These are phyloP conservation scores for Palaemon carinicauda DNA, from an alignment of 1,140 invertebrate genomes.

Conservation along the genomic window DNA sequence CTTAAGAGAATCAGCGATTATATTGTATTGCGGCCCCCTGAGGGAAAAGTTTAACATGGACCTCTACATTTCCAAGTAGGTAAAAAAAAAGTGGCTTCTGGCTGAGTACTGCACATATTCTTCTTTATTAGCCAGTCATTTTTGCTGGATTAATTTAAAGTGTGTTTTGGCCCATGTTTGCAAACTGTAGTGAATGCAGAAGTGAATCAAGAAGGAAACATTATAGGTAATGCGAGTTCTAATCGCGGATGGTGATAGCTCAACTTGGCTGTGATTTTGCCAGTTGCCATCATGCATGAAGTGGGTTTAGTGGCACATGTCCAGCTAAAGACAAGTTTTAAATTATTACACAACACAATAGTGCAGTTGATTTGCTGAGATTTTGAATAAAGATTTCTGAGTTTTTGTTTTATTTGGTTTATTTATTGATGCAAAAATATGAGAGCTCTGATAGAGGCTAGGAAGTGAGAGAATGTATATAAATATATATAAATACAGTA, in stretches of 20 bases:
- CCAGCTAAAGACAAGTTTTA: neutral
- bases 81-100: no score
- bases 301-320: neutral
- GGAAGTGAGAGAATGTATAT: neutral
- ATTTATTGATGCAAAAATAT: neutral
- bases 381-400: neutral
- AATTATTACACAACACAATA: neutral
- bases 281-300: constrained; percentile 11
- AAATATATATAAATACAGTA: no score
- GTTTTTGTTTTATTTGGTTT: neutral
- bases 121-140: no score
- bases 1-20: no score
- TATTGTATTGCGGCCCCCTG: no score
- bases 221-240: neutral
- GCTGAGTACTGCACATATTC: no score
- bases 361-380: neutral
- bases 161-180: neutral
- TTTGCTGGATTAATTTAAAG: no score
- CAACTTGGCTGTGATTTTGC: constrained; percentile 39
- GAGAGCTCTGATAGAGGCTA: neutral
- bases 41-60: no score
- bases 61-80: no score
- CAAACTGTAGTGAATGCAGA: neutral
- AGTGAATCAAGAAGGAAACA: neutral
- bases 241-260: constrained; percentile 15